Percentiles rank a stretch among this genome's conserved stretches.
Conservation (phyloP, 2,797 vertebrate genomes). For the Coluber constrictor region DNA sequence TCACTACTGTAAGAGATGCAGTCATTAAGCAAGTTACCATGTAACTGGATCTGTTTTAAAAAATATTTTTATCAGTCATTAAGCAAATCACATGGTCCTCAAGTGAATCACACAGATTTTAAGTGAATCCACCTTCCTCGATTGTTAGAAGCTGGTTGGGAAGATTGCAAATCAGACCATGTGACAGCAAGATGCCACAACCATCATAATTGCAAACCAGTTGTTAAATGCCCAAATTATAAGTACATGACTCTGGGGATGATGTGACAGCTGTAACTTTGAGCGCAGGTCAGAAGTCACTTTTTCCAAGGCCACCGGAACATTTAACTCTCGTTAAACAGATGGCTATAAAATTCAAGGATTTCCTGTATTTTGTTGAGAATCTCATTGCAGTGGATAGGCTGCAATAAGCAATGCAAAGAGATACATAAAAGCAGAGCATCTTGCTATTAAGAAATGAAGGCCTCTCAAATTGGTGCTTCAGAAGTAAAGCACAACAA, state of each 20-base stretch:
- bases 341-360: neutral
- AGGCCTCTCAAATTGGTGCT: slow-evolving; percentile 34
- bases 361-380: neutral
- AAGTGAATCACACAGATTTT: neutral
- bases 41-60: neutral
- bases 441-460: neutral
- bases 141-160: neutral
- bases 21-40: neutral
- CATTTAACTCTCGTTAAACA: neutral
- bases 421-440: slow-evolving; percentile 23
- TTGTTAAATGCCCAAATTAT: neutral
- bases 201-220: neutral
- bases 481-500: slow-evolving; percentile 47
- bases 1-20: neutral
- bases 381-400: neutral
- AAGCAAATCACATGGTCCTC: neutral
- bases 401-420: neutral
- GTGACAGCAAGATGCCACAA: neutral
- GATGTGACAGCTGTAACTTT: neutral
- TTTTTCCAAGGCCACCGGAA: neutral
- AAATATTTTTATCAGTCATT: neutral
- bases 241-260: neutral
- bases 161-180: neutral
- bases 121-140: neutral
- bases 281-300: neutral